These are phyloP conservation scores for Eciton burchellii DNA, from an alignment of 1,140 invertebrate genomes.

Conservation along the genomic window DNA sequence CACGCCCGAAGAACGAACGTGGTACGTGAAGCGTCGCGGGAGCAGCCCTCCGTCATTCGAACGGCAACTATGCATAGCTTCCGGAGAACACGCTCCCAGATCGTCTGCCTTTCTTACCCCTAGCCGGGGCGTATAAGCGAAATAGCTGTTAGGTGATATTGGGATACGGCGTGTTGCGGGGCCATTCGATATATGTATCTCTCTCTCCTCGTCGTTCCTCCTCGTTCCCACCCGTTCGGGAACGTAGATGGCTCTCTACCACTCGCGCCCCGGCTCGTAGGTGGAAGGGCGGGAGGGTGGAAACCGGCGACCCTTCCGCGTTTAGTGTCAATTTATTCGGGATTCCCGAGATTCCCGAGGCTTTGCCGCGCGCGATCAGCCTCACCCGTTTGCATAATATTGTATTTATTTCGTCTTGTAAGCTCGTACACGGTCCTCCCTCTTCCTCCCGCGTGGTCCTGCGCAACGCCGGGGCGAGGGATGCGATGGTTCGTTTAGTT, in stretches of 20 bases:
- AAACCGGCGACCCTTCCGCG: slow-evolving; percentile 76
- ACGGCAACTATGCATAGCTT: slow-evolving; percentile 79
- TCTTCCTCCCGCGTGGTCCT: slow-evolving; percentile 45
- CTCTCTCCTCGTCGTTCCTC: slow-evolving; percentile 60
- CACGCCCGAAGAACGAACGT: slow-evolving; percentile 39
- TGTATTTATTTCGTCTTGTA: slow-evolving; percentile 86
- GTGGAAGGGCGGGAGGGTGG: slow-evolving; percentile 31
- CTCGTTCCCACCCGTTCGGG: slow-evolving; percentile 50
- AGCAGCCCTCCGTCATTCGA: slow-evolving; percentile 50
- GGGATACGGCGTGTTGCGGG: slow-evolving; percentile 76
- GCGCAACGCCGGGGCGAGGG: slow-evolving; percentile 26
- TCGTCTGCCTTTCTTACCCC: slow-evolving; percentile 39
- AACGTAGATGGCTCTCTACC: slow-evolving; percentile 54
- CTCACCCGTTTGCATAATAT: slow-evolving; percentile 85
- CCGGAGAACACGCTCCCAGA: slow-evolving; percentile 70
- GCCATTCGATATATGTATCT: slow-evolving; percentile 76
- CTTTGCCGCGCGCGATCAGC: slow-evolving; percentile 78
- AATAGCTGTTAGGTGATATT: slow-evolving; percentile 82
- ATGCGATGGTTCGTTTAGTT: slow-evolving; percentile 69
- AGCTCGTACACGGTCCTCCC: slow-evolving; percentile 70
- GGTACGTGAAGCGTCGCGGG: neutral
- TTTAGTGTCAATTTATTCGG: slow-evolving; percentile 86
- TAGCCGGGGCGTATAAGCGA: slow-evolving; percentile 73
- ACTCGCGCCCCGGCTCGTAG: slow-evolving; percentile 43
- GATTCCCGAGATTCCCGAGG: slow-evolving; percentile 84